A percentile compares a stretch with the other conserved stretches of the same genome.
phyloP scores from a whole-genome alignment of 2,113 vertebrate genomes.

The Sceloporus tristichus region DNA sequence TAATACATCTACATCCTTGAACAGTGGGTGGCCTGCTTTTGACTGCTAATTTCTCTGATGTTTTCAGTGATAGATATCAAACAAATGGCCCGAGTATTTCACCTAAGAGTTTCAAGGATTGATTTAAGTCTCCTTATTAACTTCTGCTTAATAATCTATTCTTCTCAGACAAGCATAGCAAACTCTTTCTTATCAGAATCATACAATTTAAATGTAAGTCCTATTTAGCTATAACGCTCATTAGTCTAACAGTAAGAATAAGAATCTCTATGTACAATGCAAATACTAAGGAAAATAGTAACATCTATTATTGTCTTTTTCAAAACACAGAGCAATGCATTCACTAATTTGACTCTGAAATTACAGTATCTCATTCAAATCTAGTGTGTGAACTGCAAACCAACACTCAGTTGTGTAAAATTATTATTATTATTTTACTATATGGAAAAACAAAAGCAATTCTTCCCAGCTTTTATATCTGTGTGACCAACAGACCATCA shows the following conservation, averaged over 20 bases:
- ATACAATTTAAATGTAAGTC: neutral
- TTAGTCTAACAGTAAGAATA: neutral
- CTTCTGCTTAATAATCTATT: neutral
- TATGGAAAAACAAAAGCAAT: no score
- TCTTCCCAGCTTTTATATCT: neutral
- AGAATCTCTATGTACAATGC: neutral
- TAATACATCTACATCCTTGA: neutral
- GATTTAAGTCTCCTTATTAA: no score
- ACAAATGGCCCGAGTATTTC: neutral
- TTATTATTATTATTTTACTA: no score
- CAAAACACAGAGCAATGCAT: neutral
- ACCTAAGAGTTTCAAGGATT: neutral
- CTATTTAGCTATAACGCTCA: neutral
- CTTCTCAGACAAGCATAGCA: neutral
- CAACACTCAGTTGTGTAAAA: neutral
- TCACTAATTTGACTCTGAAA: neutral
- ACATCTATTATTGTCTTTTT: neutral
- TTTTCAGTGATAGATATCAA: neutral
- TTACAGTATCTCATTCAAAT: neutral
- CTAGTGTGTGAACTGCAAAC: neutral
- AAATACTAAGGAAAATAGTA: neutral
- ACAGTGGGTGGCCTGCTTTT: neutral
- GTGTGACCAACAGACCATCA: no score
- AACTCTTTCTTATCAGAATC: neutral
- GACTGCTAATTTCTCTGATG: neutral